Conservation (phyloP, 2,888 invertebrate species). For the Tenodera sinensis region DNA sequence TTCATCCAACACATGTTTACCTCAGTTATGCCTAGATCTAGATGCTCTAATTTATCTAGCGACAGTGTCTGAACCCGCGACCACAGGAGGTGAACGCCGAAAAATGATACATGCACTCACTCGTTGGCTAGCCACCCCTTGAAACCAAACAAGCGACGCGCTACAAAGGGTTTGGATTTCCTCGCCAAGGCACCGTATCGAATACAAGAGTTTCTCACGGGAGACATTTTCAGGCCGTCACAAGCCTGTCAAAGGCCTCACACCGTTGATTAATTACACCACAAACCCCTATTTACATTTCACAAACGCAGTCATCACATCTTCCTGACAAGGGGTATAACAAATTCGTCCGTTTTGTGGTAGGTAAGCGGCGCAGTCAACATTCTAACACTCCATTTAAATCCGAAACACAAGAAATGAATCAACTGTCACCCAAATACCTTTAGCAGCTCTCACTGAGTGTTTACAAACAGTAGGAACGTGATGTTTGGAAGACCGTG, state of each 20-base stretch:
- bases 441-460: too few species aligned
- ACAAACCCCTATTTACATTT: constrained; percentile 5
- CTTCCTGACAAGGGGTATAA: background rate
- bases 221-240: background rate
- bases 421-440: too few species aligned
- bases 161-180: background rate
- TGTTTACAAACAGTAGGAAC: too few species aligned
- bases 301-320: background rate
- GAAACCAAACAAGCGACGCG: background rate
- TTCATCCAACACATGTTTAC: too few species aligned
- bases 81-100: background rate
- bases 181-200: background rate
- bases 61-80: background rate
- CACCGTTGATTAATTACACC: constrained; percentile 2
- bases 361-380: too few species aligned
- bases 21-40: too few species aligned
- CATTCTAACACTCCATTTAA: too few species aligned
- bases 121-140: background rate
- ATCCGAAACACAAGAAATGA: too few species aligned
- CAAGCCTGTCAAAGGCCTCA: background rate
- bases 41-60: too few species aligned
- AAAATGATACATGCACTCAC: background rate
- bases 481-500: too few species aligned
- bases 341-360: background rate
- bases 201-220: background rate